A percentile compares a stretch with the other conserved stretches of the same genome.
Evolutionary conservation across 2,888 invertebrate species (phyloP).

Genomic region (Monopis laevigella): DNA sequence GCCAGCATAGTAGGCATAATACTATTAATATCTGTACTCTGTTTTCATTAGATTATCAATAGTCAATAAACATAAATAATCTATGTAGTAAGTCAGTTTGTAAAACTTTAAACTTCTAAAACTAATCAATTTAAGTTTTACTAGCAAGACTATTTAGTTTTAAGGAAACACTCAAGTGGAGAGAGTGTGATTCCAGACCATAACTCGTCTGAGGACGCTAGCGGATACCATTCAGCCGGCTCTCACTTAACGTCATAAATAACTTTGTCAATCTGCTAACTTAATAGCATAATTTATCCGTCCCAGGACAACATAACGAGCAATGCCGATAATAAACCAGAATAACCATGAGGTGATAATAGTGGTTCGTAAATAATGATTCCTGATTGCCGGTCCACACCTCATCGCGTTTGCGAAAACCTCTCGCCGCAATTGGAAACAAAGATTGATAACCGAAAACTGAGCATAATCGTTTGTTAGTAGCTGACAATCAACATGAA

Average conservation of each 20-base stretch:
- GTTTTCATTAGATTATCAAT: too few species aligned
- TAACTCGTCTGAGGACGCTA: slow-evolving; percentile 9
- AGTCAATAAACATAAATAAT: too few species aligned
- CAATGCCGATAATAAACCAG: slow-evolving; percentile 64
- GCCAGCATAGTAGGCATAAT: too few species aligned
- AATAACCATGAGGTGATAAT: slow-evolving; percentile 66
- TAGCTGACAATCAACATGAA: slow-evolving; percentile 3
- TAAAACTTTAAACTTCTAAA: too few species aligned
- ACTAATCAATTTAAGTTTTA: too few species aligned
- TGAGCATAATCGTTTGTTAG: too few species aligned
- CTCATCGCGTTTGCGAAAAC: slow-evolving; percentile 36
- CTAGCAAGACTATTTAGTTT: too few species aligned
- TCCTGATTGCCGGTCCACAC: slow-evolving; percentile 58
- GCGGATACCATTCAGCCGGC: slow-evolving; percentile 40
- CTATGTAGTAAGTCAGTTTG: too few species aligned
- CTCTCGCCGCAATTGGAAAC: slow-evolving; percentile 11
- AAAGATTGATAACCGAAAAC: slow-evolving; percentile 12
- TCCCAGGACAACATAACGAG: slow-evolving; percentile 64
- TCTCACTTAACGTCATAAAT: slow-evolving; percentile 62
- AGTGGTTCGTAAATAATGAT: slow-evolving; percentile 65
- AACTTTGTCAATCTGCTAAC: slow-evolving; percentile 67
- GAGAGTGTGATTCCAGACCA: neutral
- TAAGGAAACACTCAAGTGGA: too few species aligned
- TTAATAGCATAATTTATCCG: slow-evolving; percentile 66
- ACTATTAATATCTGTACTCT: too few species aligned